Evolutionary conservation across 2,888 invertebrate genomes (phyloP), one percentile per base, ranked within the genome.

Genomic region (Sesia apiformis): DNA sequence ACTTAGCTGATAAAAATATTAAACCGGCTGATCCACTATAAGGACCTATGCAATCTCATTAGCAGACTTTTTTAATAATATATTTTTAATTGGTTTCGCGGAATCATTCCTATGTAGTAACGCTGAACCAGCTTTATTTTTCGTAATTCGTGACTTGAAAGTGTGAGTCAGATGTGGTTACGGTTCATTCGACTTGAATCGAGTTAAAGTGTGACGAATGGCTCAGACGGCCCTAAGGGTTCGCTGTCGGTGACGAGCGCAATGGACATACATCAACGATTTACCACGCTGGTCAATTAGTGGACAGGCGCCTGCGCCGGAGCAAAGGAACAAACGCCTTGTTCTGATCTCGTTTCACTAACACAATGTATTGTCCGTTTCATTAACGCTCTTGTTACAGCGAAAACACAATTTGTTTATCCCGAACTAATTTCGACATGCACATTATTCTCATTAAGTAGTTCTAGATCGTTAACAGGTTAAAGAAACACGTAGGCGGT

Each of bases 221-320:
- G 4, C 8, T 46, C 46, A 23, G 56, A 40, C 57, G 66, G 69
- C 63, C 68, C 62, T 68, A 63, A 74, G 76, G 74, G 76, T 68
- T 64, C 60, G 63, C 60, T 63, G 71, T 64, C 66, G 63, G 56
- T 63, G 64, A 59, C 63, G 67, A 67, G 65, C 61, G 64, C 63
- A 40, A 39, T 50, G 46, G 8, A 23, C 81, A 81, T 87, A 69
- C 73, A 81, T 87, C 84, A 83, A 66, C 71, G 71, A 87, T 88
- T 83, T 72, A 67, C 72, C 70, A 78, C 81, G 78, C 73, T 66
- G 74, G 72, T 81, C 86, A 86, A 86, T 87, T 86, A 86, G 67
- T 65, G 50, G 50, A 38, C 38, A 50, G 55, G 55, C 58, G 59
- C 55, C 53, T 58, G 55, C 59, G 57, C 56, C 58, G 64, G 65